Base-by-base conservation (phyloP, 1,140 invertebrate species). In the Lasaia peninsularis region DNA sequence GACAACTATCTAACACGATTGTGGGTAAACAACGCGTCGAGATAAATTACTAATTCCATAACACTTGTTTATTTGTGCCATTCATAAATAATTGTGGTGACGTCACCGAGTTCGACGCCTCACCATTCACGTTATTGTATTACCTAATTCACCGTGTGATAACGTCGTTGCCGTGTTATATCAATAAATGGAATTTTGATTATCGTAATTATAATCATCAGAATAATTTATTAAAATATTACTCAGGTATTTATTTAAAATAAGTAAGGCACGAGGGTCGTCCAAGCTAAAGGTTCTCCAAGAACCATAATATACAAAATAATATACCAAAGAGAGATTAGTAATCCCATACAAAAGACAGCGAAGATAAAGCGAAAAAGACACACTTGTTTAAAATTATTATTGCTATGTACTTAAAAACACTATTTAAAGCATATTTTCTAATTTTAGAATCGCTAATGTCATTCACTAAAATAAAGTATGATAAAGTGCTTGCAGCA, bases 1-100 rank as follows among this genome's bases (percentile, higher is more conserved):
- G 85, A 88, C 85, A 86, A 88, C 85, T 86, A 88, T 88, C 85
- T 88, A 88, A 88, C 82, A 80, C 82, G 85, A 88, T 88, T 86
- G 83, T 82, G 83, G 81, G 81, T 86, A 88, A 86, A 86, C 83
- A 84, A 85, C 76, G 69, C 60, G 72, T 68, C 77, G 85, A 86
- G 85, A 88, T 88, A 88, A 88, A 88, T 88, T 75, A 88, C 85
- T 86, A 86, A 88, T 86, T 88, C 78, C 77, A 78, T 75, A 84
- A 76, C 79, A 75, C 71, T 75, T 69, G 73, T 75, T 74, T 80
- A 73, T 80, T 78, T 75, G 56, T 71, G 69, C 71, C 85, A 85
- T 83, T 85, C 77, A 85, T 79, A 80, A 84, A 85, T 86, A 80
- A 83, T 79, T 70, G 76, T 61, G 63, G 64, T 79, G 70, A 77